Percentiles rank a stretch among this genome's conserved stretches.
phyloP scores from a whole-genome alignment of 2,888 invertebrate species.

The Scrobipalpa atriplicella region DNA sequence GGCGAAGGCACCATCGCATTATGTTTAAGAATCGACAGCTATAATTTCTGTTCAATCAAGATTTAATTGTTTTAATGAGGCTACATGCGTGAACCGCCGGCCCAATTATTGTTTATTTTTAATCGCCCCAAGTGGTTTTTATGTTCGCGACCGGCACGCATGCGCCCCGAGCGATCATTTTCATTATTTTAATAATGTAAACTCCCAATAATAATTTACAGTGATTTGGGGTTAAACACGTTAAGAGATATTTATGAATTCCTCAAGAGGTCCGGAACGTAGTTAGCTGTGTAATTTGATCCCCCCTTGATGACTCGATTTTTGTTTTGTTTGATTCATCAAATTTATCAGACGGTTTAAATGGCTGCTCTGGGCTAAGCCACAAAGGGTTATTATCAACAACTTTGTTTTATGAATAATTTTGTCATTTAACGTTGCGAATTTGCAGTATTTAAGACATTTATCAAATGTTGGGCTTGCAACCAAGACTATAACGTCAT shows the following conservation, averaged over 20 bases:
- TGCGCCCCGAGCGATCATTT: conserved; percentile 79
- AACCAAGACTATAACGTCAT: conserved; percentile 9
- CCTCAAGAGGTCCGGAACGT: conserved; percentile 61
- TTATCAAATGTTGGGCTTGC: background rate
- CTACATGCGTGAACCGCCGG: conserved; percentile 82
- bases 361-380: conserved; percentile 27
- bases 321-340: conserved; percentile 55
- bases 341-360: conserved; percentile 30
- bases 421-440: conserved; percentile 26
- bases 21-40: conserved; percentile 82
- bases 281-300: conserved; percentile 73
- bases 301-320: conserved; percentile 52
- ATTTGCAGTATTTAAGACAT: conserved; percentile 19
- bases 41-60: conserved; percentile 83
- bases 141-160: conserved; percentile 81
- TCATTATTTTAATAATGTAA: conserved; percentile 83
- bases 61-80: conserved; percentile 83
- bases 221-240: conserved; percentile 82
- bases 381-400: conserved; percentile 22
- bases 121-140: conserved; percentile 82
- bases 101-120: conserved; percentile 83
- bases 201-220: conserved; percentile 83
- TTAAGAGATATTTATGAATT: conserved; percentile 80
- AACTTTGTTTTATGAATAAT: conserved; percentile 26
- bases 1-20: conserved; percentile 75